A percentile compares a stretch with the other conserved stretches of the same genome.
Evolutionary conservation across 2,888 invertebrate genomes (phyloP).

Genomic region (Zaprionus obscuricornis): DNA sequence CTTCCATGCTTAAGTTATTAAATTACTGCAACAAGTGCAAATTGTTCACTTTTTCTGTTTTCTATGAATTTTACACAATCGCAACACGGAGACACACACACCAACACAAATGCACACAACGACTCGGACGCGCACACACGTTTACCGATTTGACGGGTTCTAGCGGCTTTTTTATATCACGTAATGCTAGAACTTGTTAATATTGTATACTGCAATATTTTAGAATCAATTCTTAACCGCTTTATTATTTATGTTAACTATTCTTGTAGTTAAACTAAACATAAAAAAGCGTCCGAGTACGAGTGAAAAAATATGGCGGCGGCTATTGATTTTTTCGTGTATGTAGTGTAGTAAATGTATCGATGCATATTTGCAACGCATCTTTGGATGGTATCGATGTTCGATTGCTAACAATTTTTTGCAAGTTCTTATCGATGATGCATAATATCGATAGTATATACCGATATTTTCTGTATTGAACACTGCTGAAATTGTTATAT

Average conservation of each 20-base stretch:
- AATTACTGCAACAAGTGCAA: constrained; percentile 8
- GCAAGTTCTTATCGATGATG: too few species aligned
- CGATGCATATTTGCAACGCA: constrained; percentile 17
- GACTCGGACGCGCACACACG: constrained; percentile 54
- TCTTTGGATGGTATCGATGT: background rate
- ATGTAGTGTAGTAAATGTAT: constrained; percentile 25
- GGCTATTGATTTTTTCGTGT: constrained; percentile 66
- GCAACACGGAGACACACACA: constrained; percentile 41
- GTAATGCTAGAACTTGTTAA: background rate
- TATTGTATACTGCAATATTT: background rate
- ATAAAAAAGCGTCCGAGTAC: constrained; percentile 57
- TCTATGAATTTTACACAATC: constrained; percentile 39
- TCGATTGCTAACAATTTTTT: too few species aligned
- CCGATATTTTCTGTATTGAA: too few species aligned
- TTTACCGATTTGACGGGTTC: constrained; percentile 36
- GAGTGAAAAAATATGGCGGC: constrained; percentile 76
- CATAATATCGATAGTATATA: too few species aligned
- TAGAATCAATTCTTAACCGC: constrained; percentile 13
- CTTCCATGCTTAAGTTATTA: constrained; percentile 66
- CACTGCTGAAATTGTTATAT: too few species aligned
- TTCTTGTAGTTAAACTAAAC: constrained; percentile 51
- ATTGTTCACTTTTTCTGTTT: constrained; percentile 5
- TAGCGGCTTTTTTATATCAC: constrained; percentile 7
- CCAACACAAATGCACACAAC: constrained; percentile 15
- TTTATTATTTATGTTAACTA: constrained; percentile 19